Evolutionary conservation across 2,113 vertebrate species (phyloP).

Genomic region (Python bivittatus): DNA sequence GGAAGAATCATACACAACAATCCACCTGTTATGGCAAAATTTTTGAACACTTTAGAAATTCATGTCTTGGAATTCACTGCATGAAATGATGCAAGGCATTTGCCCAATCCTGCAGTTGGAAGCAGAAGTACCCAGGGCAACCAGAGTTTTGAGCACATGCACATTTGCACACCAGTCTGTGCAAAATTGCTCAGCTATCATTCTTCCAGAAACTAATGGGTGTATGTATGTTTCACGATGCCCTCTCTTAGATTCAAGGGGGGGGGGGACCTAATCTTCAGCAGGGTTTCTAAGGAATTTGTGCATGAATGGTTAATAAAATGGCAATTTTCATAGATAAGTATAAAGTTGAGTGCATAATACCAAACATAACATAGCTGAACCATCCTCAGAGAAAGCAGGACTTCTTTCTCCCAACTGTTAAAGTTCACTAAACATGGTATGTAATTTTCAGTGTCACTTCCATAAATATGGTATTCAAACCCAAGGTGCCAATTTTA

Average conservation of each 20-base stretch:
- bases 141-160: conserved; percentile 54
- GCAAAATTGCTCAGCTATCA: conserved; percentile 64
- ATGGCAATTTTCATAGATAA: conserved; percentile 79
- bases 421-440: conserved; percentile 46
- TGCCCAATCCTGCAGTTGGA: conserved; percentile 28
- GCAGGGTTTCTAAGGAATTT: conserved; percentile 68
- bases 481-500: conserved; percentile 45
- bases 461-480: conserved; percentile 46
- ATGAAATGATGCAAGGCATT: conserved; percentile 34
- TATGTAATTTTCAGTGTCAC: conserved; percentile 45
- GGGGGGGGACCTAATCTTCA: conserved; percentile 59
- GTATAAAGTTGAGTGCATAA: conserved; percentile 77
- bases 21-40: conserved; percentile 64
- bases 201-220: conserved; percentile 66
- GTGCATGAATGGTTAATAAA: conserved; percentile 78
- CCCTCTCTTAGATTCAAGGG: conserved; percentile 64
- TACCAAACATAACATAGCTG: conserved; percentile 78
- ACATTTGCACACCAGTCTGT: conserved; percentile 57
- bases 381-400: conserved; percentile 82
- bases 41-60: conserved; percentile 41
- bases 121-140: conserved; percentile 57
- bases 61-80: conserved; percentile 22
- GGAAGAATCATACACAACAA: conserved; percentile 56
- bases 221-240: conserved; percentile 58
- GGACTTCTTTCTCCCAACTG: conserved; percentile 53